phyloP scores from a whole-genome alignment of 2,888 invertebrate species.

The Hirtodrosophila duncani region DNA sequence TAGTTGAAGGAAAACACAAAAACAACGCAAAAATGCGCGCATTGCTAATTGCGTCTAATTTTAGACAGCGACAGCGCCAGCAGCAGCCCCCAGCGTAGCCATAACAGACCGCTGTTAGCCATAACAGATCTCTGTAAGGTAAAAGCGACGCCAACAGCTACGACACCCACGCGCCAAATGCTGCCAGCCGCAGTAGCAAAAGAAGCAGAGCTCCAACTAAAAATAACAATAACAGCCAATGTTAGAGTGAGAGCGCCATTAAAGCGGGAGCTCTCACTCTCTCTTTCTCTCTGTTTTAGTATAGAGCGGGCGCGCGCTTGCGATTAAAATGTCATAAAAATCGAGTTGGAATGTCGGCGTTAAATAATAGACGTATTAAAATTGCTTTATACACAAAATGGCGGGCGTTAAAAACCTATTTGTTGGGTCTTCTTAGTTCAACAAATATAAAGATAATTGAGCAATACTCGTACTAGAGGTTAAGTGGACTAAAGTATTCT shows the following conservation, averaged over 20 bases:
- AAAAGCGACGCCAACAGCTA: conserved; percentile 31
- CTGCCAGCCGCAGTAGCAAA: conserved; percentile 34
- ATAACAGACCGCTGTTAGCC: conserved; percentile 1
- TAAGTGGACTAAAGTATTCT: no score
- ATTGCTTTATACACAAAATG: no score
- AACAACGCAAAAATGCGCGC: conserved; percentile 58
- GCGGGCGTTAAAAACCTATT: no score
- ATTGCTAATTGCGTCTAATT: conserved; percentile 68
- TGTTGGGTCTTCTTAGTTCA: no score
- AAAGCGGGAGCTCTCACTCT: conserved; percentile 13
- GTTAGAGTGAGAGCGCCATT: conserved; percentile 10
- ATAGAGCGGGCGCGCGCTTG: conserved; percentile 40
- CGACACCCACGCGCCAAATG: conserved; percentile 62
- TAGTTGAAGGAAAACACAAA: conserved; percentile 36
- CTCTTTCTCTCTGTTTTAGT: conserved; percentile 7
- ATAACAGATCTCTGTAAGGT: conserved; percentile 3
- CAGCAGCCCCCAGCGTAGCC: conserved; percentile 7
- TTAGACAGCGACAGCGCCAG: conserved; percentile 46
- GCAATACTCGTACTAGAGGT: no score
- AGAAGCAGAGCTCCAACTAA: conserved; percentile 49
- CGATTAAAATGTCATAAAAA: conserved; percentile 70
- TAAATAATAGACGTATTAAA: no score
- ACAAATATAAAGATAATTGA: no score
- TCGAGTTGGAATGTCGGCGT: no score
- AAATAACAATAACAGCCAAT: conserved; percentile 43